phyloP scores from a whole-genome alignment of 2,888 invertebrate genomes.

The Ecliptopera silaceata region DNA sequence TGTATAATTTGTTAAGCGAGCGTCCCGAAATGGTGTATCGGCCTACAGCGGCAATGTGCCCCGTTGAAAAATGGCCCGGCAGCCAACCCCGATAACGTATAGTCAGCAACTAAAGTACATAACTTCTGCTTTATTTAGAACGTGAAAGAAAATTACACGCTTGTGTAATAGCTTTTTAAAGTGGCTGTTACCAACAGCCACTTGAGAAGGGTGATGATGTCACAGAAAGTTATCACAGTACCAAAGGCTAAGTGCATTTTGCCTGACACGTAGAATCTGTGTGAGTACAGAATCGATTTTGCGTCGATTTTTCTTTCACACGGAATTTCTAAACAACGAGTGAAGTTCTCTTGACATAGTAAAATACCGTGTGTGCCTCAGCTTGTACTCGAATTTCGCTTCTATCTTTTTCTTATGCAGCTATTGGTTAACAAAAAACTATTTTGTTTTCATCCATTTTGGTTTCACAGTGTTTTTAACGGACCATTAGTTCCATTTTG shows the following conservation, averaged over 20 bases:
- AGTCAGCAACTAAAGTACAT: conserved; percentile 59
- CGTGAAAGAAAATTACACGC: not conserved
- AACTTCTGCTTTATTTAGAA: conserved; percentile 24
- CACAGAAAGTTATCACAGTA: too few relatives aligned
- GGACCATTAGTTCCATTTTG: too few relatives aligned
- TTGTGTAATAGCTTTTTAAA: not conserved
- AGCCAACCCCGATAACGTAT: conserved; percentile 64
- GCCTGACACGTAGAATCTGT: not conserved
- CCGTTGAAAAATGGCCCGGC: conserved; percentile 64
- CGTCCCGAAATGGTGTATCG: conserved; percentile 45
- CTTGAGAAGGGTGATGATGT: too few relatives aligned
- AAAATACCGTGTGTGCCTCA: not conserved
- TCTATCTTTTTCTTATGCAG: not conserved
- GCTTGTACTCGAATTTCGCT: not conserved
- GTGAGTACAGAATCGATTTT: not conserved
- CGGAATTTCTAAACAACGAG: not conserved
- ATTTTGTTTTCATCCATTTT: not conserved
- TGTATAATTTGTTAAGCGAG: conserved; percentile 34
- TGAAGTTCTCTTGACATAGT: not conserved
- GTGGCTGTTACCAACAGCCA: too few relatives aligned
- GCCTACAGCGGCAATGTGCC: conserved; percentile 56
- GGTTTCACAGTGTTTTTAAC: not conserved
- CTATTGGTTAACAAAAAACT: not conserved
- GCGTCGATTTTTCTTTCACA: not conserved
- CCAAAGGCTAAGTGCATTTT: too few relatives aligned